Evolutionary conservation across 2,797 vertebrate genomes (phyloP), one percentile per base, ranked within the genome.

Genomic region (Pygocentrus nattereri): DNA sequence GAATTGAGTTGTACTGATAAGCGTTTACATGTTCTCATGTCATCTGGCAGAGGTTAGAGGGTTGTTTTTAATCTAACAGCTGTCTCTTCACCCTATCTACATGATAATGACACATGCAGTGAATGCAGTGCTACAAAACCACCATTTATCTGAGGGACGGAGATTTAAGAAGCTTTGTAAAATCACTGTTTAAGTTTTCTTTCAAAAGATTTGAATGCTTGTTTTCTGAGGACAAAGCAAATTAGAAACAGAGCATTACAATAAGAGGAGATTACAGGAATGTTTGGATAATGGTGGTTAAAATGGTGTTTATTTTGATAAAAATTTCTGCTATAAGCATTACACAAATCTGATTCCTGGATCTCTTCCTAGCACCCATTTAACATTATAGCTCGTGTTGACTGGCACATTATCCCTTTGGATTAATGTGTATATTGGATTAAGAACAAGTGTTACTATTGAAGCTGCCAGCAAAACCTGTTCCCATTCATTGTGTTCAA

Each of bases 241-340:
- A 56, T 47, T 8, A 58, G n/a, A 64, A 30, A 67, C 64, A 77
- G 30, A 67, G 64, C 49, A 68, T 27, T 12, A 76, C 65, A 65
- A 67, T 25, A 18, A 13, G 49, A 25, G 47, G 49, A 41, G 62
- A 78, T 78, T 49, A 78, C 18, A n/a, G 65, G 16, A 21, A 38
- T 18, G 18, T 16, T 34, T 8, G 25, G n/a, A 59, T 23, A 49
- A 76, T 50, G 10, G 3, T 34, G 6, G 34, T 3, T 34, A 6
- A 34, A 10, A 44, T 2, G 41, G 8, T 44, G 41, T 44, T 2
- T 44, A n/a, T 44, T 12, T 12, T 44, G 5, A 44, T 44, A 44
- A 44, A 44, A 44, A 10, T 11, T 44, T 44, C 12, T 44, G 38
- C 8, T 44, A 44, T 44, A 11, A 44, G 41, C 41, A 44, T 12